phyloP scores from a whole-genome alignment of 2,797 vertebrate species.

The Galago senegalensis region DNA sequence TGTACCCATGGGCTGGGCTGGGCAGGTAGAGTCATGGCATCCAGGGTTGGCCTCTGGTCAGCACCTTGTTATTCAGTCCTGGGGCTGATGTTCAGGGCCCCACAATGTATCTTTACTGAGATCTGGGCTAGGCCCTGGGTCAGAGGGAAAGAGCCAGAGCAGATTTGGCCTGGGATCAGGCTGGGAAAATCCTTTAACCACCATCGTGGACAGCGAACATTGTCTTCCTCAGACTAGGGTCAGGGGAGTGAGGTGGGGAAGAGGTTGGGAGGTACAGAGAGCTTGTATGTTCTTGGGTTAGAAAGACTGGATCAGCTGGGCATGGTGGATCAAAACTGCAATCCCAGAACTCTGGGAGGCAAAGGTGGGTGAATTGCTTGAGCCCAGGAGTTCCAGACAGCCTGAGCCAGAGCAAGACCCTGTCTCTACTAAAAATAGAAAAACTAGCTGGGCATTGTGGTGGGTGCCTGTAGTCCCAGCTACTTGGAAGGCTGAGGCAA shows the following conservation, averaged over 20 bases:
- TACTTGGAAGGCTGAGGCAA: too few species aligned
- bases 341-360: too few species aligned
- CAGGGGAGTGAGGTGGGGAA: rapidly evolving
- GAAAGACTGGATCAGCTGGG: not conserved
- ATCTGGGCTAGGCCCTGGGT: not conserved
- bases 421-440: too few species aligned
- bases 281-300: not conserved
- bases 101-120: not conserved
- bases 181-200: too few species aligned
- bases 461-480: too few species aligned
- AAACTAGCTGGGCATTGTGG: too few species aligned
- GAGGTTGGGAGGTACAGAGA: not conserved
- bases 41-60: not conserved
- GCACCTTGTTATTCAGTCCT: not conserved
- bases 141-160: not conserved
- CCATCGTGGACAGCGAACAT: not conserved
- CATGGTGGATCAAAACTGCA: too few species aligned
- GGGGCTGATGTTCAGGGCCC: not conserved
- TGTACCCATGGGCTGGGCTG: not conserved
- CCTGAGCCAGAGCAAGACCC: too few species aligned
- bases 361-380: too few species aligned
- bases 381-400: too few species aligned
- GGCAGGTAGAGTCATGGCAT: too few species aligned
- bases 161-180: not conserved
- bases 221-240: not conserved